A percentile compares a stretch with the other conserved stretches of the same genome.
phyloP scores from a whole-genome alignment of 2,113 vertebrate species.

The Pomatorhinus ruficollis region DNA sequence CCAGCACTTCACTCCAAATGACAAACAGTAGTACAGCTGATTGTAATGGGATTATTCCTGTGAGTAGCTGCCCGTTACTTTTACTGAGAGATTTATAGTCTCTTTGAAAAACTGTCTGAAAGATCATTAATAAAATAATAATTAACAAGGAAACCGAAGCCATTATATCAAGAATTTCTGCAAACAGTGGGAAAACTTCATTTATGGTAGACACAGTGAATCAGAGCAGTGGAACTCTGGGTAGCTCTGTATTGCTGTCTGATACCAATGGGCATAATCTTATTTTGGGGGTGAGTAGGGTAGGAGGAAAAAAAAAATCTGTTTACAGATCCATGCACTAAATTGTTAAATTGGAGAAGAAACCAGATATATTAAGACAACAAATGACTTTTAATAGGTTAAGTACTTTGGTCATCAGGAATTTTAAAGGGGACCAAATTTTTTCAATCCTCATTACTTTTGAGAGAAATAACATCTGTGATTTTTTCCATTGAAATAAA shows the following conservation, averaged over 20 bases:
- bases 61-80: constrained; percentile 44
- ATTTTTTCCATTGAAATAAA: neutral
- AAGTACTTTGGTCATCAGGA: neutral
- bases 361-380: neutral
- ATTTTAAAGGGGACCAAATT: neutral
- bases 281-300: neutral
- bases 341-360: neutral
- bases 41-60: constrained; percentile 45
- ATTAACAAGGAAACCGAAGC: constrained; percentile 25
- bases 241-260: neutral
- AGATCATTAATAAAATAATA: constrained; percentile 49
- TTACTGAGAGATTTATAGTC: constrained; percentile 35
- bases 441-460: neutral
- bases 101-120: constrained; percentile 34
- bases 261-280: neutral
- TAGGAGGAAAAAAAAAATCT: neutral
- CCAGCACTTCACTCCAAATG: constrained; percentile 13
- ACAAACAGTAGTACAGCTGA: constrained; percentile 21
- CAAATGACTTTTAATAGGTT: neutral
- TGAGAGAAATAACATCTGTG: neutral
- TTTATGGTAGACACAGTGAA: neutral
- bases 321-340: neutral
- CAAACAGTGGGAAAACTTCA: constrained; percentile 21
- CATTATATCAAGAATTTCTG: constrained; percentile 26
- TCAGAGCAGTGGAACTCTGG: neutral